Base-by-base conservation (phyloP, 1,140 invertebrate species). In the Portunus trituberculatus region DNA sequence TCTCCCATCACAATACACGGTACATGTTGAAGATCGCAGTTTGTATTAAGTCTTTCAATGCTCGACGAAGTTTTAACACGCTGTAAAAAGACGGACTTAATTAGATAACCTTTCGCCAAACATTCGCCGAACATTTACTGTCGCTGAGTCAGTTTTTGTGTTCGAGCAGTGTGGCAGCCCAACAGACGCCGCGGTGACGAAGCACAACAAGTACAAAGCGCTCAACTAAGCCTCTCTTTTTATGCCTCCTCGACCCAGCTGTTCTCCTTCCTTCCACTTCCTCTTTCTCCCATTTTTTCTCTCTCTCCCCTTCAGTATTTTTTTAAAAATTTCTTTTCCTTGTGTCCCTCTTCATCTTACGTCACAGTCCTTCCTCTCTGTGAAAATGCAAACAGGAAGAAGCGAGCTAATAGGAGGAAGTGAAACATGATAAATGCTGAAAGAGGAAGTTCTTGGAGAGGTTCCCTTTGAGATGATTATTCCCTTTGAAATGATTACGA, bases 211-310 rank as follows among this genome's bases (percentile, higher is more conserved):
- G 20, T 76, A 76, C 67, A 76, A 76, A 76, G 67, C 67, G 4
- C 67, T 25, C 67, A 25, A 76, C 67, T 76, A 76, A 76, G 67
- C 67, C 67, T 76, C 67, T 76, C 67, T 76, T 76, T 76, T 76
- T 76, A n/a, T 76, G 67, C 25, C 67, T 76, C 20, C 67, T 76
- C 67, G 20, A 8, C 20, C 67, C 67, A 76, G 67, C 67, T 76
- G 67, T 76, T 76, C 20, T 76, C 8, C 67, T n/a, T 25, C 67
- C 67, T 20, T 76, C 67, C 20, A 16, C 52, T 20, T 76, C 67
- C 67, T 20, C 25, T n/a, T 76, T n/a, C 67, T n/a, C 67, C n/a
- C 20, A 1, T 76, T 76, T 76, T n/a, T 59, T 59, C 20, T 76
- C 8, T n/a, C 67, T 20, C 67, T 59, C 52, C 52, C 20, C 52